Base-by-base conservation (phyloP, 2,797 vertebrate genomes). In the Megaceryle alcyon region DNA sequence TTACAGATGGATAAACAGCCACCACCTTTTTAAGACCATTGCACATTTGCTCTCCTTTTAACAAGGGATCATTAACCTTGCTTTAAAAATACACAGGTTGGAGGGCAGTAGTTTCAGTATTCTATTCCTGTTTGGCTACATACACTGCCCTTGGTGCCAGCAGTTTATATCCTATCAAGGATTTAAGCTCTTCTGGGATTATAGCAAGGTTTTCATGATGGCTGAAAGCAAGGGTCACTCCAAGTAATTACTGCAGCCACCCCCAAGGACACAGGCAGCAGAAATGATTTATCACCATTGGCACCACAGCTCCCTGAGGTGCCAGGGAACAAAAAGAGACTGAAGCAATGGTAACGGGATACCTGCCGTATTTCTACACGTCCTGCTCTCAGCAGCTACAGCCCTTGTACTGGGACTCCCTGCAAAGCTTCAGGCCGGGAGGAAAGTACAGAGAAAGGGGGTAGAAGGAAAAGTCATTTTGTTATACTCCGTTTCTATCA, bases 161-260 rank as follows among this genome's bases (percentile, higher is more conserved):
- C 64, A 77, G 70, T 68, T 96, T 94, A 90, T 53, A 86, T 88
- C 83, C 88, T 94, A 70, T 95, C 90, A 94, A 95, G 91, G 95
- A 95, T 95, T 95, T 93, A 85, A 95, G 70, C 48, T 85, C 94
- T 89, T 82, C 49, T 88, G 94, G 91, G 95, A 96, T 93, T 82
- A 86, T 23, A 23, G 78, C 44, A 92, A 95, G 88, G 70, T 57
- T 94, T 96, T 91, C 41, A 7, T 54, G 72, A 71, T 56, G 75
- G 93, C 76, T 90, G 88, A 86, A 97, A 89, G 83, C 66, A 92
- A 69, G 93, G 94, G 95, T 88, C 92, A 93, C 80, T 83, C 66
- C 61, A 77, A 90, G 78, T 92, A 96, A 96, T 95, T 96, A 96
- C 90, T 39, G 63, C 0, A 0, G 79, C 88, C 94, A 79, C 69